These are phyloP conservation scores for Bos indicus DNA, from an alignment of 2,113 vertebrate species.

Conservation along the genomic window DNA sequence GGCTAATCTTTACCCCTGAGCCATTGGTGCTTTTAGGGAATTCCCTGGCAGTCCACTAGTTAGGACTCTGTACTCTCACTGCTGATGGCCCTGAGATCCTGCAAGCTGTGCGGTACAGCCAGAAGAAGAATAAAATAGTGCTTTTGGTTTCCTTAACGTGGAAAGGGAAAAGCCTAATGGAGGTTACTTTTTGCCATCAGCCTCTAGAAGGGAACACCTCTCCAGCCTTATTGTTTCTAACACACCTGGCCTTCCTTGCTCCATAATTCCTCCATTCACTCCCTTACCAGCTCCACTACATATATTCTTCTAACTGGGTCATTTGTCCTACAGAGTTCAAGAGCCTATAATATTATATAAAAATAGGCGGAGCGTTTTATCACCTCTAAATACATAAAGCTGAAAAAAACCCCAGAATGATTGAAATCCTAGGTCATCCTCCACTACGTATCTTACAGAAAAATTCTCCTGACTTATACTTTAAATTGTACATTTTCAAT, in stretches of 20 bases:
- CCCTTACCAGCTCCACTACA: neutral
- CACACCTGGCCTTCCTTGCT: neutral
- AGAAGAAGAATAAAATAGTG: neutral
- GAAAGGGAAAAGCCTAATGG: neutral
- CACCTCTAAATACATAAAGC: neutral
- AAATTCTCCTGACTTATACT: neutral
- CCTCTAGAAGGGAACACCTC: neutral
- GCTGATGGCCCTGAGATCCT: neutral
- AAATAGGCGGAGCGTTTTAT: neutral
- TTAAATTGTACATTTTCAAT: neutral
- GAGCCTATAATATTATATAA: neutral
- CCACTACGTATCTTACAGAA: neutral
- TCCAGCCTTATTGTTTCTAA: neutral
- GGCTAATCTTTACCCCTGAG: neutral
- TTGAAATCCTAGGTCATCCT: neutral
- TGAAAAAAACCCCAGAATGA: neutral
- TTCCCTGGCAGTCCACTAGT: neutral
- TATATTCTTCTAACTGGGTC: neutral
- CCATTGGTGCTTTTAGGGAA: neutral
- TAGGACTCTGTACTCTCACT: neutral
- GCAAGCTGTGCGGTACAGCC: neutral
- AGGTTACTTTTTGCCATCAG: neutral
- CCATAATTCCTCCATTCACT: neutral
- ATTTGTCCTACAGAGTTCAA: neutral
- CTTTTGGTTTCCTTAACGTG: slow-evolving; percentile 26